Evolutionary conservation across 2,888 invertebrate species (phyloP).

Genomic region (Chironomus tentans): DNA sequence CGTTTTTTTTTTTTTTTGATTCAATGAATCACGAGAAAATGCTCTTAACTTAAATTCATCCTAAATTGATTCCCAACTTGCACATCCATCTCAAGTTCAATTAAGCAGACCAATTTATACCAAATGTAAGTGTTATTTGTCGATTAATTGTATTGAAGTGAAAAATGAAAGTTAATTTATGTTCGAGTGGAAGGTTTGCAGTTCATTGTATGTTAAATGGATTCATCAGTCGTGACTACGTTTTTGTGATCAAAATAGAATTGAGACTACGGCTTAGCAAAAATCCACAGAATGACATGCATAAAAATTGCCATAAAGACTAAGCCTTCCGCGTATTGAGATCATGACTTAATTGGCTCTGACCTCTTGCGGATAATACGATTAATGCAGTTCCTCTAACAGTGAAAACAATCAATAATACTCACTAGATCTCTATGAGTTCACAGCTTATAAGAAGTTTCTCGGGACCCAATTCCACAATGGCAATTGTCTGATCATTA

Average conservation of each 20-base stretch:
- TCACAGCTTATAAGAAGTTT: constrained; percentile 67
- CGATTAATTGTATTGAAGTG: neutral
- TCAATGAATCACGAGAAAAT: too few relatives aligned
- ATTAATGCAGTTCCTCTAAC: neutral
- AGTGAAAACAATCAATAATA: constrained; percentile 33
- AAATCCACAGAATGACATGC: too few relatives aligned
- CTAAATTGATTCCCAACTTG: too few relatives aligned
- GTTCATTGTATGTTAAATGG: neutral
- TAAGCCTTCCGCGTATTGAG: too few relatives aligned
- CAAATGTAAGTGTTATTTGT: neutral
- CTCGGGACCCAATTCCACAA: constrained; percentile 64
- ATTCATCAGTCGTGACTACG: neutral
- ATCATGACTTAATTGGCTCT: too few relatives aligned
- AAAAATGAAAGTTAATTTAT: constrained; percentile 20
- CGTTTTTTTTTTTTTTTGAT: too few relatives aligned
- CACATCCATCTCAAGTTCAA: neutral
- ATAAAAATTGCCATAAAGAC: too few relatives aligned
- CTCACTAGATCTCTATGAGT: constrained; percentile 81
- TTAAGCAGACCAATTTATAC: neutral
- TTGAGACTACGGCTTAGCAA: too few relatives aligned
- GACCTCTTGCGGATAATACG: neutral
- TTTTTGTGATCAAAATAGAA: too few relatives aligned
- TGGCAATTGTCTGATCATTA: constrained; percentile 74
- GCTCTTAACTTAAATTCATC: too few relatives aligned
- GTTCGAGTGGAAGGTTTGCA: neutral